Base-by-base conservation (phyloP, 2,797 vertebrate genomes). In the Chelonia mydas region DNA sequence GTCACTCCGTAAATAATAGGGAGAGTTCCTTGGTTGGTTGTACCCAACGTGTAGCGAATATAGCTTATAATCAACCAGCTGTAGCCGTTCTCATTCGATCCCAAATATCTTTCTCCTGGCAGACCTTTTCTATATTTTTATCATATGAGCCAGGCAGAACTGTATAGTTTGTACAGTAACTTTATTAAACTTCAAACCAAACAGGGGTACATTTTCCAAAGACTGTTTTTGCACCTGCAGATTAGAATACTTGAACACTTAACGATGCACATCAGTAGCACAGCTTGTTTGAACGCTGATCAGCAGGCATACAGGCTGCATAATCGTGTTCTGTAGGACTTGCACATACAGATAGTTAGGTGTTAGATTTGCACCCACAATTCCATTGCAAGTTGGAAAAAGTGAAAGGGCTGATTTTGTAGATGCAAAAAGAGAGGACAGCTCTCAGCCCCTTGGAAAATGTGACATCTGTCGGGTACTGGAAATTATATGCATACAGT, bases 1-100 rank as follows among this genome's bases (percentile, higher is more conserved):
- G 80, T 96, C 92, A 74, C 59, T 83, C 51, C 6, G 57, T 97
- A 95, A 97, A 94, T 96, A 97, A 92, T 81, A 77, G 92, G 93
- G 88, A 81, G 86, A 93, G 54, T 96, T 83, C 68, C 83, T 96
- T 89, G 84, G 61, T 91, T 95, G 95, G 41, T 94, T 90, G 79
- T 95, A 87, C 33, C 83, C 57, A 94, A 50, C 41, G 50, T 96
- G 74, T 86, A 7, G 68, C 77, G 90, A 84, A 94, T 96, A 47
- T 3, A 90, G 87, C 76, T 94, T 78, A 59, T 83, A 51, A 25
- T 55, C 17, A 8, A 3, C 88, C 79, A 79, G 79, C 90, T 49
- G 76, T 77, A 90, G 91, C 84, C 31, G 61, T 86, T 90, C 53
- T 79, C 68, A 85, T 83, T 96, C 81, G 82, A 47, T 28, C 27